Evolutionary conservation across 2,888 invertebrate species (phyloP), one percentile per base, ranked within the genome.

Genomic region (Cactoblastis cactorum): DNA sequence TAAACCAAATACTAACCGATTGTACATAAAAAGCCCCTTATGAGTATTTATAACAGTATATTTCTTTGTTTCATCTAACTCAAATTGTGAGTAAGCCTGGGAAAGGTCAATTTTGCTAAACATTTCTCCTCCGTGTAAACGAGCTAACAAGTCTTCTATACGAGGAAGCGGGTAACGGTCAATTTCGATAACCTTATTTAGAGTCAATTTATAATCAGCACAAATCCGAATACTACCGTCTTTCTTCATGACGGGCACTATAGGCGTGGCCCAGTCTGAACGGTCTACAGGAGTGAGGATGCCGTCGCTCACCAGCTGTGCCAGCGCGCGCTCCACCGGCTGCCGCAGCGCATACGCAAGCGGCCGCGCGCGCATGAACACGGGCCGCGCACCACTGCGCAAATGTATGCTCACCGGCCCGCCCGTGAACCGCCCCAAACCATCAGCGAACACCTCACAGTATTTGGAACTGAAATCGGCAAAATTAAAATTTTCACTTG

Each of bases 371-470:
- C 22, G 22, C 22, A 22, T 3, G 56, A 55, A 62, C 49, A 61
- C 58, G 12, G 59, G 58, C 47, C 53, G 43, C 33, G 57, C 58
- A 6, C 51, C 55, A 43, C 35, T 39, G 5, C 52, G 53, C 45
- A 56, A 18, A 9, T 50, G 55, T 1, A 61, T 34, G 39, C 55
- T 43, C 17, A 64, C 60, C 17, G 37, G 1, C 8, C 57, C 58
- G 1, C 67, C 65, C 5, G 57, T 67, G 56, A 54, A 65, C n/a
- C 63, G 52, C 0, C 63, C 61, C 53, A 65, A 53, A 0, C 65
- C 65, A 0, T 57, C 62, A 18, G 39, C 54, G 15, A 68, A 60
- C 33, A 65, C 65, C 2, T 62, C 45, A 61, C 34, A 52, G 46
- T 53, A 66, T 56, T 62, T 65, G 22, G 22, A 22, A 22, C 22